Evolutionary conservation across 2,888 invertebrate genomes (phyloP).

Genomic region (Drosophila maculinotata): DNA sequence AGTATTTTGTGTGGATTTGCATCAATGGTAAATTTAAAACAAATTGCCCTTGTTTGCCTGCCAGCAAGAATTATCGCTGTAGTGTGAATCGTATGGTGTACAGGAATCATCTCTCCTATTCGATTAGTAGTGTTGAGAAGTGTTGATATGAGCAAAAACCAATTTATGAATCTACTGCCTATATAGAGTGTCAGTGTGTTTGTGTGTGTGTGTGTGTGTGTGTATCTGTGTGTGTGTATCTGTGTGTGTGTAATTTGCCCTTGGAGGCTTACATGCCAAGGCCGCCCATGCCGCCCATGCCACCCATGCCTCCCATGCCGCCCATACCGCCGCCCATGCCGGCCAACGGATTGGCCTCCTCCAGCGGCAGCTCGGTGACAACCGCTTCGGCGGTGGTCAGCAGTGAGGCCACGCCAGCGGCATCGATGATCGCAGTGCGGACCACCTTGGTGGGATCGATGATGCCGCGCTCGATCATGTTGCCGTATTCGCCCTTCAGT

Average conservation of each 20-base stretch:
- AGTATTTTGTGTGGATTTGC: too few species aligned
- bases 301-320: conserved; percentile 55
- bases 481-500: conserved; percentile 94
- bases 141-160: background rate
- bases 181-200: background rate
- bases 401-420: conserved; percentile 97
- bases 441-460: conserved; percentile 98
- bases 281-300: conserved; percentile 61
- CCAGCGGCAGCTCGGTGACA: conserved; percentile 96
- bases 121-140: background rate
- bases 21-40: background rate
- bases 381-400: conserved; percentile 98
- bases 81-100: too few species aligned
- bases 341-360: conserved; percentile 87
- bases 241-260: background rate
- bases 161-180: too few species aligned
- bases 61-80: background rate
- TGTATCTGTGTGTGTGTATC: background rate
- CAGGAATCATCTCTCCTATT: too few species aligned
- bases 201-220: conserved; percentile 1
- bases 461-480: conserved; percentile 97
- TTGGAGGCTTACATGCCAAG: conserved; percentile 35
- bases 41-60: conserved; percentile 2
- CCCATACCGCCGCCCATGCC: conserved; percentile 50
- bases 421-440: conserved; percentile 96